A percentile compares a stretch with the other conserved stretches of the same genome.
Evolutionary conservation across 2,888 invertebrate genomes (phyloP).

Genomic region (Tenthredo amoena): DNA sequence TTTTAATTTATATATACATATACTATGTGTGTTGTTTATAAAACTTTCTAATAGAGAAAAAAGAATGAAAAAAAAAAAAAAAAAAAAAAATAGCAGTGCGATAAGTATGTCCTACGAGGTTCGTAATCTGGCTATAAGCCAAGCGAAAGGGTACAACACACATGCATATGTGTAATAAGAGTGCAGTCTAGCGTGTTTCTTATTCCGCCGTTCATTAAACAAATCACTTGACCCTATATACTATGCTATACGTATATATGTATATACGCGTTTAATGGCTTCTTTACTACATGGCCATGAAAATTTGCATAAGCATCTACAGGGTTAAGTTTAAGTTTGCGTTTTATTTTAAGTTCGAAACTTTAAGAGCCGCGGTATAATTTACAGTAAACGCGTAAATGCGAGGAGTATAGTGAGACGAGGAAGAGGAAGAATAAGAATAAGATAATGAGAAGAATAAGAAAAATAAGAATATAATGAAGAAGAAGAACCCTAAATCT

Average conservation of each 20-base stretch:
- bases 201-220: not conserved
- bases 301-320: not conserved
- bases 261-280: not conserved
- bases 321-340: conserved; percentile 17
- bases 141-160: not conserved
- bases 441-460: not conserved
- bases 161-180: not conserved
- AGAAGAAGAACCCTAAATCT: conserved; percentile 24
- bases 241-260: not conserved
- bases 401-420: not conserved
- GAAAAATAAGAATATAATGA: not conserved
- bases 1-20: no score
- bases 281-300: not conserved
- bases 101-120: not conserved
- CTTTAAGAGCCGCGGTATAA: not conserved
- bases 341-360: not conserved
- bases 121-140: conserved; percentile 6
- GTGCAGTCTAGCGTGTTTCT: conserved; percentile 2
- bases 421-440: not conserved
- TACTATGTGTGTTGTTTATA: not conserved
- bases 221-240: conserved; percentile 2
- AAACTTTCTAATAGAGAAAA: not conserved
- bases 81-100: not conserved
- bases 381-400: not conserved
- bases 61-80: not conserved